Base-by-base conservation (phyloP, 2,888 invertebrate species). In the Hipparchia sbordonii region DNA sequence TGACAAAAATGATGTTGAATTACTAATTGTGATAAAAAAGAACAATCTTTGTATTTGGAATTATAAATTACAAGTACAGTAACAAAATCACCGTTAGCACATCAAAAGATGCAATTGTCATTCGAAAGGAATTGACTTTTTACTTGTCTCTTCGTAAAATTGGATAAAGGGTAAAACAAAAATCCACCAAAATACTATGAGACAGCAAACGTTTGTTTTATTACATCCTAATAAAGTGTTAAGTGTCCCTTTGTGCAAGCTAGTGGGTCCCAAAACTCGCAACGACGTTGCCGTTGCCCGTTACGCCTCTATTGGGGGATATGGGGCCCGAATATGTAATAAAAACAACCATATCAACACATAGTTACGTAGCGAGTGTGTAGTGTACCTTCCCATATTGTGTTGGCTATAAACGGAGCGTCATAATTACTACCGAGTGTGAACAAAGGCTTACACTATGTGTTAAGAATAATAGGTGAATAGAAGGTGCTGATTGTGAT, bases 171-270 rank as follows among this genome's bases (percentile, higher is more conserved):
- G 39, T 57, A 13, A 69, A 57, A 8, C 56, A 51, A 70, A 70
- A 68, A 65, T 51, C 59, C 13, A 51, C 57, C 60, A 74, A 72
- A 73, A 75, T 39, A 70, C 33, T 56, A 13, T 56, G 62, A 60
- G 48, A 45, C 60, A 75, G 23, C 46, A 70, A 62, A 72, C 60
- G 68, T 73, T 72, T 75, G 71, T 77, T 74, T 73, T 74, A 77
- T 70, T 72, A 71, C 72, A 68, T 59, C 71, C 68, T 80, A 81
- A 85, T 85, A 85, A 86, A 85, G 81, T 80, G 80, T 82, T 84
- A 82, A 85, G 82, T 80, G 82, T 82, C 79, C 81, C 78, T 84
- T 83, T 78, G 74, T 78, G 79, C 77, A 76, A 51, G 71, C 78
- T 79, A 77, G 78, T 79, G 79, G 72, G 77, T 81, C 81, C 83